Evolutionary conservation across 2,888 invertebrate species (phyloP).

Genomic region (Lobophora halterata): DNA sequence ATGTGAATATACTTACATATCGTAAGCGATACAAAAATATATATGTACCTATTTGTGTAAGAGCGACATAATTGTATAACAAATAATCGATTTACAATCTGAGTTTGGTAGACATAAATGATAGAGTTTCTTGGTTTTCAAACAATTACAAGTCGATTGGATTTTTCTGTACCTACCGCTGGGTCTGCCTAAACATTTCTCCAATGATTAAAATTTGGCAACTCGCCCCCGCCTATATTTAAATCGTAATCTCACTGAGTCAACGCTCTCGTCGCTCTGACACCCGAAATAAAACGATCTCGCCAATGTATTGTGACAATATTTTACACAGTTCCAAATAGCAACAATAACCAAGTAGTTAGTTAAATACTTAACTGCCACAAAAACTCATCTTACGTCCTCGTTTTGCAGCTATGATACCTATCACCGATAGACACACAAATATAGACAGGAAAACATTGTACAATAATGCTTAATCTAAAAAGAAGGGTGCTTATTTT

Average conservation of each 20-base stretch:
- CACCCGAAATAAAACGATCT: conserved; percentile 70
- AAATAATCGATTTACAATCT: too few relatives aligned
- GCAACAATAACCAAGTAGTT: conserved; percentile 41
- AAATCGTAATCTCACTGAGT: conserved; percentile 78
- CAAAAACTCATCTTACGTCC: too few relatives aligned
- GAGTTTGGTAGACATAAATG: conserved; percentile 24
- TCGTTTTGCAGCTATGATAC: too few relatives aligned
- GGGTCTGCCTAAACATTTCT: conserved; percentile 57
- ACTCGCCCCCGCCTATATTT: conserved; percentile 76
- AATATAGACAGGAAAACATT: too few relatives aligned
- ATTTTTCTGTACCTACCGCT: conserved; percentile 42
- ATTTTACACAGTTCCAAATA: conserved; percentile 56
- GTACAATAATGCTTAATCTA: too few relatives aligned
- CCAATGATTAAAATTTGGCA: conserved; percentile 78
- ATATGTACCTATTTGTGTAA: too few relatives aligned
- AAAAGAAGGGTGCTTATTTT: too few relatives aligned
- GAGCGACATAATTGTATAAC: too few relatives aligned
- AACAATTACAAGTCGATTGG: conserved; percentile 56
- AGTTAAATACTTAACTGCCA: too few relatives aligned
- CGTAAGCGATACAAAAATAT: too few relatives aligned
- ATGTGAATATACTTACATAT: too few relatives aligned
- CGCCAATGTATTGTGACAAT: conserved; percentile 61
- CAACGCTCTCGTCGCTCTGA: conserved; percentile 72
- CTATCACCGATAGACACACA: too few relatives aligned
- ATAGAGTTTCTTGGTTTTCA: conserved; percentile 28